A percentile compares a stretch with the other conserved stretches of the same genome.
These are phyloP conservation scores for Drosophila navojoa DNA, from an alignment of 1,140 invertebrate genomes.

Conservation along the genomic window DNA sequence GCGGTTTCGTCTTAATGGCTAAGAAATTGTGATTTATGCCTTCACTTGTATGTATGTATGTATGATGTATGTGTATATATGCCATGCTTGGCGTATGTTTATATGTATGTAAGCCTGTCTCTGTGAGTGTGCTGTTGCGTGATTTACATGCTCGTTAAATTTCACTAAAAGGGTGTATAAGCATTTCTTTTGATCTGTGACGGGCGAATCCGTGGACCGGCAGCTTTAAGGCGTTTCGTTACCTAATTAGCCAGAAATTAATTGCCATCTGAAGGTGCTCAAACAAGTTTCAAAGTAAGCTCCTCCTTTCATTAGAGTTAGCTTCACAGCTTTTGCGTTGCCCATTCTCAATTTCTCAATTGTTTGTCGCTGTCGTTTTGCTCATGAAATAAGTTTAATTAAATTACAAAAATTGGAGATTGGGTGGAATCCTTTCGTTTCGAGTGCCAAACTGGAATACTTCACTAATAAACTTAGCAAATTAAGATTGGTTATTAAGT, in stretches of 20 bases:
- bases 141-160: slow-evolving; percentile 63
- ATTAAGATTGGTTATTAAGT: slow-evolving; percentile 33
- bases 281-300: slow-evolving; percentile 34
- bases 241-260: slow-evolving; percentile 52
- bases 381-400: slow-evolving; percentile 56
- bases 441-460: slow-evolving; percentile 23
- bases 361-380: slow-evolving; percentile 15
- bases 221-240: slow-evolving; percentile 22
- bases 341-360: slow-evolving; percentile 15
- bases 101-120: slow-evolving; percentile 30
- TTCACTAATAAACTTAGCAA: slow-evolving; percentile 25
- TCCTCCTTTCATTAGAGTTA: not conserved
- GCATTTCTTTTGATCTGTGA: slow-evolving; percentile 37
- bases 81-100: slow-evolving; percentile 27
- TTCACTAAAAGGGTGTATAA: slow-evolving; percentile 37
- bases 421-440: not conserved
- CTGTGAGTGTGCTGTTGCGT: slow-evolving; percentile 17
- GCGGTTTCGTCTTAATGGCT: slow-evolving; percentile 80
- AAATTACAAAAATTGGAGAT: slow-evolving; percentile 22
- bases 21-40: slow-evolving; percentile 83
- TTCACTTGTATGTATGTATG: slow-evolving; percentile 51
- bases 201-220: not conserved
- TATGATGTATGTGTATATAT: slow-evolving; percentile 19
- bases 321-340: slow-evolving; percentile 10
- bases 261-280: slow-evolving; percentile 45